Percentiles rank a stretch among this genome's conserved stretches.
Evolutionary conservation across 2,797 vertebrate species (phyloP).

Genomic region (Tarsius wallacei): DNA sequence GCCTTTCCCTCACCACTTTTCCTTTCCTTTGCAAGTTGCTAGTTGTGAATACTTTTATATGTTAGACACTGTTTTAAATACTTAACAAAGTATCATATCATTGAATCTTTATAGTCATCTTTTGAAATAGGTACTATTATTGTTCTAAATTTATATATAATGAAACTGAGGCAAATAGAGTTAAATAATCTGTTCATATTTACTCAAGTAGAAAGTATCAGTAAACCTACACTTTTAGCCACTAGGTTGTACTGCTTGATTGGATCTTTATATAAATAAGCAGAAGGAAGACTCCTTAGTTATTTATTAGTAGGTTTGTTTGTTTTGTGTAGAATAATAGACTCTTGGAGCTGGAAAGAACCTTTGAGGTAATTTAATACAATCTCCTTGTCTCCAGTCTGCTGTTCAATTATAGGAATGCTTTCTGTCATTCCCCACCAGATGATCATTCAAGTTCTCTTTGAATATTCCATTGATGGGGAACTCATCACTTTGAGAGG

Average conservation of each 20-base stretch:
- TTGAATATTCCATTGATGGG: slow-evolving; percentile 15
- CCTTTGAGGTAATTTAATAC: slow-evolving; percentile 49
- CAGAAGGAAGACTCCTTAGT: neutral
- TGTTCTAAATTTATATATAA: slow-evolving; percentile 37
- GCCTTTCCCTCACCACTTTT: neutral
- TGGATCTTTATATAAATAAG: neutral
- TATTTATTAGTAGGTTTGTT: slow-evolving; percentile 57
- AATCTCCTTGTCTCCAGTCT: slow-evolving; percentile 10
- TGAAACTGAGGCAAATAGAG: slow-evolving; percentile 49
- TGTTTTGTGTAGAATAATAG: slow-evolving; percentile 64
- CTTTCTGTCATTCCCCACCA: neutral
- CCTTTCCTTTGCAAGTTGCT: slow-evolving; percentile 49
- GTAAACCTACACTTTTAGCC: neutral
- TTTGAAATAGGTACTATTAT: neutral
- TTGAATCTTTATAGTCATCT: slow-evolving; percentile 60
- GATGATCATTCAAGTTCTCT: slow-evolving; percentile 14
- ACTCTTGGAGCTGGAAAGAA: slow-evolving; percentile 38
- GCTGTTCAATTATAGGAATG: neutral
- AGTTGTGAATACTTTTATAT: neutral
- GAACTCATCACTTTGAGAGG: slow-evolving; percentile 46
- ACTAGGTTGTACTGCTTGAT: neutral
- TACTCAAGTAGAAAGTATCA: slow-evolving; percentile 53
- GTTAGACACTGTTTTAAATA: slow-evolving; percentile 46
- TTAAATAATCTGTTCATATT: slow-evolving; percentile 49
- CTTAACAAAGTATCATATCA: slow-evolving; percentile 20